Conservation (phyloP, 2,113 vertebrate species). For the Electrona antarctica region DNA sequence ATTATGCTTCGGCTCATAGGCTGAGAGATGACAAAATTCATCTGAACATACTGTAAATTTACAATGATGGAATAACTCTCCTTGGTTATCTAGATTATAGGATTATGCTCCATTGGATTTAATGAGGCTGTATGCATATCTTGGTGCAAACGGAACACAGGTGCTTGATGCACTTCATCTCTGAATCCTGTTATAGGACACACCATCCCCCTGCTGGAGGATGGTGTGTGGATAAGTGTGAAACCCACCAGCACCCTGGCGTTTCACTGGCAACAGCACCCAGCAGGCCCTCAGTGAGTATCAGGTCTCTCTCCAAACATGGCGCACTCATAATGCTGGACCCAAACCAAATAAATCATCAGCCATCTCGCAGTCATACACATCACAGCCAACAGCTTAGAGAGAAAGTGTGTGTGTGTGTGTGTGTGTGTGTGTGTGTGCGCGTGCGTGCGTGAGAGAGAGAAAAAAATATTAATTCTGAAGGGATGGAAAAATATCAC, state of each 20-base stretch:
- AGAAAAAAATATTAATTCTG: constrained; percentile 5
- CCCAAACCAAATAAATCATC: constrained; percentile 69
- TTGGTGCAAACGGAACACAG: constrained; percentile 20
- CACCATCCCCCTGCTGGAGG: constrained; percentile 53
- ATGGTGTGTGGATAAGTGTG: constrained; percentile 50
- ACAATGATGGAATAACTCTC: background rate
- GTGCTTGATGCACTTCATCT: constrained; percentile 26
- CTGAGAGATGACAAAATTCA: background rate
- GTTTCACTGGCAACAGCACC: constrained; percentile 59
- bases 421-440: no score
- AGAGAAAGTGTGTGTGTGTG: constrained; percentile 19
- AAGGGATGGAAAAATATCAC: constrained; percentile 35
- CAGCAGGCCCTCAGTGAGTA: constrained; percentile 56
- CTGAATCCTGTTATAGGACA: constrained; percentile 47
- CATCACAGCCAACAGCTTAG: constrained; percentile 49
- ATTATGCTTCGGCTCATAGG: background rate
- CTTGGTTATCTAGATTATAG: background rate
- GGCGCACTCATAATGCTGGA: constrained; percentile 41
- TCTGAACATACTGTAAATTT: background rate
- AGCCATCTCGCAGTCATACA: constrained; percentile 43
- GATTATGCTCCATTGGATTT: background rate
- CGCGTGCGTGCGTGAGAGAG: no score
- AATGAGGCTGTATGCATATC: constrained; percentile 3
- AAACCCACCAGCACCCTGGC: constrained; percentile 58
- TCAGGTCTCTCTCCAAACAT: constrained; percentile 67